Base-by-base conservation (phyloP, 92 coral and sea anemone genomes). In the Bergia sp. region DNA sequence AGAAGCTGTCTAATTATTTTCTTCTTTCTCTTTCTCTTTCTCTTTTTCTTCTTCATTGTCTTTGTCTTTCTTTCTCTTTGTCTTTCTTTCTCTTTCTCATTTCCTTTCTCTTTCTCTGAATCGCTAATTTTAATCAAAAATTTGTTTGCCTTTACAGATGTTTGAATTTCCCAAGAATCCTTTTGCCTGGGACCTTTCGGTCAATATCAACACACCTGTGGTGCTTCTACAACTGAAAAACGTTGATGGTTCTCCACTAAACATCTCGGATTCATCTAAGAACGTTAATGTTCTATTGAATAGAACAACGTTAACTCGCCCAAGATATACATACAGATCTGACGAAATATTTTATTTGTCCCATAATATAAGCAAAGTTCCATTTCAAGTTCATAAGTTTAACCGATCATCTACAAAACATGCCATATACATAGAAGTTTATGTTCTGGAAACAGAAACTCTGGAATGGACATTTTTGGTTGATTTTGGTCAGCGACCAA, bases 401-500 rank as follows among this genome's bases (percentile, higher is more conserved):
- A 89, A 92, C 67, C 85, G 92, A 89, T 85, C 92, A 9, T 76
- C 88, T n/a, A 39, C 90, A 16, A 85, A 91, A 49, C 86, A 84
- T 42, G 93, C 93, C 16, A 86, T 95, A 13, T 88, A 88, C 21
- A 76, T 93, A 0, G 96, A 91, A 29, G 47, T 95, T 77, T 65
- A 85, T 18, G 89, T 91, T 69, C 86, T 88, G 39, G 86, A 79
- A 10, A 80, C 86, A 42, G 49, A 76, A n/a, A 47, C 41, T 36
- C 69, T 79, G 4, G 79, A 86, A 66, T 95, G 98, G 98, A 86
- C 37, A 3, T 74, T 93, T 36, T 88, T 91, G 88, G 73, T 95
- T 38, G 89, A 86, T 67, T 38, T 77, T 75, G 94, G 81, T 2
- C 82, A 44, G 67, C 83, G 88, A 43, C 90, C 91, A n/a, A 47